phyloP scores from a whole-genome alignment of 2,888 invertebrate genomes.

The Tiliacea aurago region DNA sequence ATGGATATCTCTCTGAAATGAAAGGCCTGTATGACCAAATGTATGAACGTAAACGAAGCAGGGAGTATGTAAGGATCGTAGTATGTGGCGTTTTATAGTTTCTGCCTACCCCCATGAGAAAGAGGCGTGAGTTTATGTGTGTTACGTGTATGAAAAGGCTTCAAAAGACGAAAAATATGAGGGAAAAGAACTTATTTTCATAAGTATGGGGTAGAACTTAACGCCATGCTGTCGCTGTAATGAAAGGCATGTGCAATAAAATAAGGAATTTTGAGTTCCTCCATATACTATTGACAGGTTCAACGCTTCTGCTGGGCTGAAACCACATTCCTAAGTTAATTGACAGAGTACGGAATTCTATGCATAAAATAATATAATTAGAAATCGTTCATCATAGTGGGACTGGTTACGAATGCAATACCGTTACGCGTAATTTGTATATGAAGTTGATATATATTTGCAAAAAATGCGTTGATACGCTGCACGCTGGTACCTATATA shows the following conservation, averaged over 20 bases:
- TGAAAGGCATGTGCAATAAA: slow-evolving; percentile 10
- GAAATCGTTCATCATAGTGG: neutral
- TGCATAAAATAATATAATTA: slow-evolving; percentile 13
- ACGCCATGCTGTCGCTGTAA: neutral
- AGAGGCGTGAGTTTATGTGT: neutral
- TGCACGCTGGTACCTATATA: too few relatives aligned
- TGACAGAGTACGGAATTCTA: slow-evolving; percentile 2
- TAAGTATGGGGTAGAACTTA: neutral
- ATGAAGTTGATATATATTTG: neutral
- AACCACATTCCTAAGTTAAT: slow-evolving; percentile 31
- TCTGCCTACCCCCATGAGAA: neutral
- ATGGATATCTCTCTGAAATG: neutral
- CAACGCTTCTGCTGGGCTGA: slow-evolving; percentile 4
- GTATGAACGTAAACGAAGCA: neutral
- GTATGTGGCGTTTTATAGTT: neutral
- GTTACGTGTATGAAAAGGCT: neutral
- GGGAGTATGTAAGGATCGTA: neutral
- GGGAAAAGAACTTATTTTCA: too few relatives aligned
- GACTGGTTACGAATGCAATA: neutral
- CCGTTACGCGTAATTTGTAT: neutral
- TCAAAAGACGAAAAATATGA: neutral
- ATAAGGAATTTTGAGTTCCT: slow-evolving; percentile 12
- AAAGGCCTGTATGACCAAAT: neutral
- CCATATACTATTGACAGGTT: slow-evolving; percentile 30
- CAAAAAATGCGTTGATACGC: neutral